Evolutionary conservation across 30 jellyfish, hydroid and myxozoan genomes (phyloP).

Genomic region (Chrysaora quinquecirrha): DNA sequence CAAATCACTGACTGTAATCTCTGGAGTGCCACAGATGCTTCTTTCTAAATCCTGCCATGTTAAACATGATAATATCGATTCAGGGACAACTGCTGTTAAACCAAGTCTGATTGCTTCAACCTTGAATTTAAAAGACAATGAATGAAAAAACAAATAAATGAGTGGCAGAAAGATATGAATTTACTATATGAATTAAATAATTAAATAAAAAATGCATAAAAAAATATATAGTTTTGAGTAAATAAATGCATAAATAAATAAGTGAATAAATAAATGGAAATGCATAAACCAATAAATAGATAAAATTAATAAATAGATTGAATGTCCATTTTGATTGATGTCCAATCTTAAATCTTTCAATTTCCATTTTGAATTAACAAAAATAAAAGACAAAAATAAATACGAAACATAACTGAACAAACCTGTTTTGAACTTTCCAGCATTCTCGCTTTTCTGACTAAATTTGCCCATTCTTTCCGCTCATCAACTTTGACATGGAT

Average conservation of each 20-base stretch:
- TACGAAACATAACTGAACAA: not conserved
- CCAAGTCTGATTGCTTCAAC: constrained; percentile 88
- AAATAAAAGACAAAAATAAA: not conserved
- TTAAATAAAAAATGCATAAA: not conserved
- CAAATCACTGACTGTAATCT: constrained; percentile 70
- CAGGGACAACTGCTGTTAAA: constrained; percentile 72
- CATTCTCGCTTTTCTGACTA: constrained; percentile 78
- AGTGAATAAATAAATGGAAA: not conserved
- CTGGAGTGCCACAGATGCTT: constrained; percentile 86
- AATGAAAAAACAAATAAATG: not conserved
- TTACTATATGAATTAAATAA: not conserved
- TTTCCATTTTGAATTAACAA: not conserved
- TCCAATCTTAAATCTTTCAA: not conserved
- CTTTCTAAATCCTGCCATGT: constrained; percentile 88
- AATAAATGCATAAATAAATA: too few species aligned
- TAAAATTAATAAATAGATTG: too few species aligned
- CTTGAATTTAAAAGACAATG: constrained; percentile 27
- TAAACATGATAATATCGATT: constrained; percentile 79
- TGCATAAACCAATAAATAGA: not conserved
- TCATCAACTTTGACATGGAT: constrained; percentile 42
- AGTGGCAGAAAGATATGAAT: not conserved
- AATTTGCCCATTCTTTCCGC: constrained; percentile 37
- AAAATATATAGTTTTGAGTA: not conserved
- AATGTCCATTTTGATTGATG: not conserved
- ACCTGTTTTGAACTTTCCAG: constrained; percentile 85